Conservation (phyloP, 2,888 invertebrate genomes). For the Fragum sueziense region DNA sequence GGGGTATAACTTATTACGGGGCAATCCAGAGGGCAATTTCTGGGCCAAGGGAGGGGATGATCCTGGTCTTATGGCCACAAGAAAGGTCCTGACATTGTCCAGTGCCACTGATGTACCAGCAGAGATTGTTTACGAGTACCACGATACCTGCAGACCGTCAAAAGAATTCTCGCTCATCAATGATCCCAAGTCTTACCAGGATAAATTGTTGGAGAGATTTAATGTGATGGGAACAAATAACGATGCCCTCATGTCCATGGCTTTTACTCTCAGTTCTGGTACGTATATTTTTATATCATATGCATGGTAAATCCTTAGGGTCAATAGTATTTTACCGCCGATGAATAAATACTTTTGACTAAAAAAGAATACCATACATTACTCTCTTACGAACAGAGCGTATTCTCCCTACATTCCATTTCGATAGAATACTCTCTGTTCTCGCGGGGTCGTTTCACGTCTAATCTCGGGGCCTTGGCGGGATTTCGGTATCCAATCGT, state of each 20-base stretch:
- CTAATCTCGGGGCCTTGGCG: no score
- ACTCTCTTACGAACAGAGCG: no score
- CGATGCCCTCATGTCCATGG: conserved; percentile 42
- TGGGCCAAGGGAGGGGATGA: conserved; percentile 60
- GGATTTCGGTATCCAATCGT: no score
- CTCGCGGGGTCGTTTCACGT: no score
- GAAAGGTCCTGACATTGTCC: conserved; percentile 49
- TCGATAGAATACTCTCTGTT: no score
- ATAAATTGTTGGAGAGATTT: conserved; percentile 50
- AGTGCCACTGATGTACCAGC: conserved; percentile 34
- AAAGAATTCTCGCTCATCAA: conserved; percentile 55
- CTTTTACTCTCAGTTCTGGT: conserved; percentile 56
- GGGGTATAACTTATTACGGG: conserved; percentile 54
- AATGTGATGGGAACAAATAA: conserved; percentile 54
- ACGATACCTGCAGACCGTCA: conserved; percentile 53
- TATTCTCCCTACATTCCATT: no score
- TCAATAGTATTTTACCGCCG: no score
- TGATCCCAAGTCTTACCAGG: conserved; percentile 56
- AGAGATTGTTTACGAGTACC: conserved; percentile 55
- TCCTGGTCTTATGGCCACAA: conserved; percentile 54
- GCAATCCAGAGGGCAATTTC: conserved; percentile 60
- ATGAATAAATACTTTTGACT: no score
- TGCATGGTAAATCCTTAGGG: no score
- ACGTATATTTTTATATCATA: no score
- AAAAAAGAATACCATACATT: no score